Base-by-base conservation (phyloP, 2,888 invertebrate genomes). In the Heliconius charithonia region DNA sequence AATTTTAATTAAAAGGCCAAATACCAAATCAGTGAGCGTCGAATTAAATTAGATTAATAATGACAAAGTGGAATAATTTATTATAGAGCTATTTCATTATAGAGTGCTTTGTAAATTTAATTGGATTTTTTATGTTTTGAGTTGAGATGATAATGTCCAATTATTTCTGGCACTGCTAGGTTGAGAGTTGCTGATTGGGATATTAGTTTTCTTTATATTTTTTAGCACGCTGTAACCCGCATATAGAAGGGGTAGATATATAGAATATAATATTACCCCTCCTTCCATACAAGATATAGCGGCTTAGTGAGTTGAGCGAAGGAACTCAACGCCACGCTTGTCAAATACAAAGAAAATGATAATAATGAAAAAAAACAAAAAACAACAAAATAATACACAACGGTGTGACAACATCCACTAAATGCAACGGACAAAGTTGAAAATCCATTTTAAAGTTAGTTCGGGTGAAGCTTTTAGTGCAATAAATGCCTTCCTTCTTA, bases 401-500 rank as follows among this genome's bases (percentile, higher is more conserved):
- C 89, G 85, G 91, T 93, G 90, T 93, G 80, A 90, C 80, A 84
- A 79, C 77, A 83, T 85, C 87, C 85, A 84, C 87, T 91, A 91
- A 93, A 93, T 93, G 93, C 93, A 93, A 90, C 92, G 89, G 90
- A 90, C 92, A 92, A 94, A 94, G 92, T 94, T 93, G 93, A 94
- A 74, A 74, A 94, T 94, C 94, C 92, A 93, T 93, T 94, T 93
- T 94, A 93, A 94, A 94, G 93, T 93, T 92, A 93, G 91, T 91
- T 92, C 79, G 81, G 77, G 79, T 72, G 89, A 90, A 87, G 94
- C 94, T 94, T 93, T 94, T 94, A 94, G 94, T 89, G 92, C 94
- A 93, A 94, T 94, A 94, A 93, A 93, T 93, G 93, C 94, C 94
- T 93, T 94, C 93, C 93, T 94, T 93, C 94, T 93, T 84, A 91